phyloP scores from a whole-genome alignment of 35 echinoderm and acorn worm species.

The Ophiothrix spiculata region DNA sequence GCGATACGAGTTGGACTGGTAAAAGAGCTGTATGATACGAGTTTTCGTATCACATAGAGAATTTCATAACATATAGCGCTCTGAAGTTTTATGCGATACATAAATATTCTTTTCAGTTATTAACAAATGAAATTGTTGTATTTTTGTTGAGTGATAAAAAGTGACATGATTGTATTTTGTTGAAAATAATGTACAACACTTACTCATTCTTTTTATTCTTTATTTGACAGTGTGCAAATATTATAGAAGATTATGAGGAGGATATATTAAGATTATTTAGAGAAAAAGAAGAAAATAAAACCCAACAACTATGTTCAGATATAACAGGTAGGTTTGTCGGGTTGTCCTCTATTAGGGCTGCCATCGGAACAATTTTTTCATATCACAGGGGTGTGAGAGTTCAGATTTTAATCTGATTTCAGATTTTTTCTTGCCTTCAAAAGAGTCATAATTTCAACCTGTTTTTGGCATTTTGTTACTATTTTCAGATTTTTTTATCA shows the following conservation, averaged over 20 bases:
- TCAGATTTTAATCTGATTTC: neutral
- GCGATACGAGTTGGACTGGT: too few species aligned
- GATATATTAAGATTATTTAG: neutral
- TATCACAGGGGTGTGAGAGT: too few species aligned
- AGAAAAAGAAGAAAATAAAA: neutral
- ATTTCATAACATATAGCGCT: neutral
- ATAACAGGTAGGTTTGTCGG: neutral
- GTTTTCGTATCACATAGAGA: neutral
- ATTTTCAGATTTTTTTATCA: too few species aligned
- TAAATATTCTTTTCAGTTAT: too few species aligned
- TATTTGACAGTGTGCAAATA: conserved; percentile 10
- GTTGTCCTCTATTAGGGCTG: neutral
- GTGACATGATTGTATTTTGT: neutral
- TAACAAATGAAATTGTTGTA: too few species aligned
- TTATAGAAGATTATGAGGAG: conserved; percentile 28
- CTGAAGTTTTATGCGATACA: too few species aligned
- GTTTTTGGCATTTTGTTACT: neutral
- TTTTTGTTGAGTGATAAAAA: too few species aligned
- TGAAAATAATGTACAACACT: neutral
- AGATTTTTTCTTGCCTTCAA: neutral
- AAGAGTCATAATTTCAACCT: too few species aligned
- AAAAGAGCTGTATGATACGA: too few species aligned
- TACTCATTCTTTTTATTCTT: neutral
- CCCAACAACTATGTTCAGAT: conserved; percentile 5
- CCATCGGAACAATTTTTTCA: neutral